Evolutionary conservation across 2,888 invertebrate species (phyloP).

Genomic region (Drosophila prolongata): DNA sequence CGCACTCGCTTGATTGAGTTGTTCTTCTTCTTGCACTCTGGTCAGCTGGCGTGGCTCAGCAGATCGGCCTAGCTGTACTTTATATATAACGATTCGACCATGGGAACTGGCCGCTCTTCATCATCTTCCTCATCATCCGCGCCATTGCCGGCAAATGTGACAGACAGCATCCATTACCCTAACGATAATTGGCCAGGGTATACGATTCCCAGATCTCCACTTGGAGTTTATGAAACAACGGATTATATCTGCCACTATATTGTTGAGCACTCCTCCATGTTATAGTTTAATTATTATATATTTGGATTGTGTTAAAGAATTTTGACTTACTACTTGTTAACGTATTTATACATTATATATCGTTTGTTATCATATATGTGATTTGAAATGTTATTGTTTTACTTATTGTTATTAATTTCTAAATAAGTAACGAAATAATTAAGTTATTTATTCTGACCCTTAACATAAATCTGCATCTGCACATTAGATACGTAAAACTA

Average conservation of each 20-base stretch:
- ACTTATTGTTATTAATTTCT: too few relatives aligned
- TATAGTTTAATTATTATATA: too few relatives aligned
- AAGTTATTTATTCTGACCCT: not conserved
- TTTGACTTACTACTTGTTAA: too few relatives aligned
- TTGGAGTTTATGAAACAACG: not conserved
- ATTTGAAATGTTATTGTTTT: too few relatives aligned
- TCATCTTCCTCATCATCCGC: constrained; percentile 42
- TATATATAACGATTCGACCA: constrained; percentile 61
- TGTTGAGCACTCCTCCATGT: not conserved
- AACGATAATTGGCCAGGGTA: constrained; percentile 37
- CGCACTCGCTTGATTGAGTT: constrained; percentile 75
- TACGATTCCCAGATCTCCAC: constrained; percentile 2
- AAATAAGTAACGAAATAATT: too few relatives aligned
- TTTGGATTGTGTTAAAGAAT: too few relatives aligned
- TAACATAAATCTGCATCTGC: not conserved
- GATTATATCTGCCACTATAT: not conserved
- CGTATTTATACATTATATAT: too few relatives aligned
- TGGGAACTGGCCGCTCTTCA: constrained; percentile 57
- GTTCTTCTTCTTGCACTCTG: constrained; percentile 55
- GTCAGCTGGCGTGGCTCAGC: constrained; percentile 59
- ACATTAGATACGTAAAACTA: not conserved
- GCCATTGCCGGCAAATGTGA: constrained; percentile 36
- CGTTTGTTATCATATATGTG: too few relatives aligned
- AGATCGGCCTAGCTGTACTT: constrained; percentile 73
- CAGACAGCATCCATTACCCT: constrained; percentile 48